Percentiles rank a stretch among this genome's conserved stretches.
These are phyloP conservation scores for Pseudolycoriella hygida DNA, from an alignment of 2,888 invertebrate genomes.

Conservation along the genomic window DNA sequence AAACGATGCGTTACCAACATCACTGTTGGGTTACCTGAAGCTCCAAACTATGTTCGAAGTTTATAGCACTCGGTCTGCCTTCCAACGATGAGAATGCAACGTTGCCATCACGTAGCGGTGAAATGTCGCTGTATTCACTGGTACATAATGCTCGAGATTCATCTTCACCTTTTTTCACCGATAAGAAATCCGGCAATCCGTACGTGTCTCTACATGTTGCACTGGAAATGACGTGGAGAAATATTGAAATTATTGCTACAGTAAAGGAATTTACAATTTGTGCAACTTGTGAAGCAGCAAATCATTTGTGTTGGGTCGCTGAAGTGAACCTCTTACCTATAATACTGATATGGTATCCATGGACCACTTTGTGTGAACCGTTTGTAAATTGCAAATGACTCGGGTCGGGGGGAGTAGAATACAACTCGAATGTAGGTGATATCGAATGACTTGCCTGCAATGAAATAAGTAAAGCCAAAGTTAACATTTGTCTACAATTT, in stretches of 20 bases:
- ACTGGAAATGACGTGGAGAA: constrained; percentile 32
- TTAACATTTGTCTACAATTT: too few species aligned
- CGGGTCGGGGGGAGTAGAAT: constrained; percentile 91
- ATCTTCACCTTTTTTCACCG: constrained; percentile 50
- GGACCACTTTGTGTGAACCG: constrained; percentile 55
- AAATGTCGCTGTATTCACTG: constrained; percentile 95
- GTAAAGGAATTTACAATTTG: too few species aligned
- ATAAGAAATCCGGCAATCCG: constrained; percentile 57
- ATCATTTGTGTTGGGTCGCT: too few species aligned
- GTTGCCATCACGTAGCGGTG: constrained; percentile 84
- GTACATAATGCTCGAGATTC: constrained; percentile 93
- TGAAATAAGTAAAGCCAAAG: constrained; percentile 6
- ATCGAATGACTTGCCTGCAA: constrained; percentile 85
- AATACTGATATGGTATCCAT: constrained; percentile 84
- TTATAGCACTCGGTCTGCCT: constrained; percentile 81
- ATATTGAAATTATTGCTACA: too few species aligned
- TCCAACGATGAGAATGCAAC: constrained; percentile 91
- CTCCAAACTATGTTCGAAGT: constrained; percentile 77
- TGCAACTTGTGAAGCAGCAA: too few species aligned
- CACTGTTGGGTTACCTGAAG: constrained; percentile 50
- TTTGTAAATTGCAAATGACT: constrained; percentile 93
- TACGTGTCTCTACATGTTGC: constrained; percentile 88
- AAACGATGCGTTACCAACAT: not conserved
- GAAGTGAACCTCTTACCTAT: constrained; percentile 55
- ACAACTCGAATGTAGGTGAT: constrained; percentile 89